Base-by-base conservation (phyloP, 92 coral and sea anemone species). In the Epizoanthus fatuus region DNA sequence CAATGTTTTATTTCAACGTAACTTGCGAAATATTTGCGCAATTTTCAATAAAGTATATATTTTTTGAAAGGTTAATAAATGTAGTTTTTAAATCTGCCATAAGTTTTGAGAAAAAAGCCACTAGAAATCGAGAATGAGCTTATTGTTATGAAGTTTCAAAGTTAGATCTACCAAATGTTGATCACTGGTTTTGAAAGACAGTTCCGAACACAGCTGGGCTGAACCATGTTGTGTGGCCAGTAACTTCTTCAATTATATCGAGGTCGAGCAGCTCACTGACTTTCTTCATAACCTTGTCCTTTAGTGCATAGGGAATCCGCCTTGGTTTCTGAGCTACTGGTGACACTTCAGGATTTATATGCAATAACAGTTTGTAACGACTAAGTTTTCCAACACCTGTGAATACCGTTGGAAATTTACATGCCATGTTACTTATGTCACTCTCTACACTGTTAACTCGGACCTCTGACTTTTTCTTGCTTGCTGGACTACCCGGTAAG, bases 301-400 rank as follows among this genome's bases (percentile, higher is more conserved):
- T 58, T 60, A 72, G 29, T 15, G 87, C 70, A 60, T 37, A 72
- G 62, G 81, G 87, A 16, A 83, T 72, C 66, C 81, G 54, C 45
- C 72, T 29, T 16, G 71, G 72, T 71, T 83, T 83, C 87, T 84
- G 80, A 25, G 81, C 81, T 72, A 71, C 70, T 37, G 82, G 74
- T 32, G 13, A 57, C 47, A 84, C 88, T n/a, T 15, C 73, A 5
- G 16, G 82, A 32, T 85, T 51, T 37, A 85, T 85, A 54, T 85
- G 83, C 74, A 60, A 53, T 66, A 44, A 10, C 45, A 47, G 74
- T 75, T 49, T 81, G 83, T 25, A 74, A n/a, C 58, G 57, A 13
- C 25, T 53, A 63, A 37, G 14, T 75, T 85, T 72, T 73, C 88
- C 88, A 62, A 74, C 57, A 35, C 64, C 69, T 22, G 74, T 56